Evolutionary conservation across 2,797 vertebrate genomes (phyloP).

Genomic region (Schizopygopsis pylzovi): DNA sequence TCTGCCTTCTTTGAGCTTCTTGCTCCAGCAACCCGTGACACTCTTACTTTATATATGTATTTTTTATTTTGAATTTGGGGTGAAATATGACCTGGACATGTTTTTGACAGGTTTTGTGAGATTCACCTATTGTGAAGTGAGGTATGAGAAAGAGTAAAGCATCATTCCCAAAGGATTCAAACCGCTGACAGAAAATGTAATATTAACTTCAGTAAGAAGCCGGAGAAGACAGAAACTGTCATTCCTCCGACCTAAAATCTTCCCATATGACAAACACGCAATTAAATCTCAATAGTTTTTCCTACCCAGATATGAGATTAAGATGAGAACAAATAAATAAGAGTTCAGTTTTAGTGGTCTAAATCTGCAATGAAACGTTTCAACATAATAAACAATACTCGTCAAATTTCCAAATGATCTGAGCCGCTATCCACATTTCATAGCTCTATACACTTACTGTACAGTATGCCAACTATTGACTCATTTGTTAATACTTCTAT

Average conservation of each 20-base stretch:
- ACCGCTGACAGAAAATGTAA: not conserved
- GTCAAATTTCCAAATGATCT: not conserved
- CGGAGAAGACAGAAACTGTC: not conserved
- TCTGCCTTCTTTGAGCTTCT: too few species aligned
- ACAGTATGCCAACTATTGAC: not conserved
- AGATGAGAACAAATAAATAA: not conserved
- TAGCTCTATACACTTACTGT: not conserved
- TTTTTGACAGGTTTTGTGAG: not conserved
- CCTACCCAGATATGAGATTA: not conserved
- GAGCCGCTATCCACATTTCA: not conserved
- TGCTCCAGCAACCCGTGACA: too few species aligned
- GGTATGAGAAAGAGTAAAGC: not conserved
- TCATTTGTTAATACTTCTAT: not conserved
- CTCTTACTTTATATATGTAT: too few species aligned
- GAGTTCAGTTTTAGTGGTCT: not conserved
- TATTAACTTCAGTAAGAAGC: not conserved
- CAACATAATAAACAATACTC: not conserved
- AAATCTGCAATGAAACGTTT: not conserved
- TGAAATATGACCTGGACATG: not conserved
- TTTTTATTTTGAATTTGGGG: not conserved
- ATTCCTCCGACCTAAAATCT: not conserved
- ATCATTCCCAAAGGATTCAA: not conserved
- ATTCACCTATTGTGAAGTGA: not conserved
- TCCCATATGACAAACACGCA: not conserved
- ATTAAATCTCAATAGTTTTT: not conserved